Percentiles rank a stretch among this genome's conserved stretches.
These are phyloP conservation scores for Ibycter americanus DNA, from an alignment of 2,797 vertebrate species.

Conservation along the genomic window DNA sequence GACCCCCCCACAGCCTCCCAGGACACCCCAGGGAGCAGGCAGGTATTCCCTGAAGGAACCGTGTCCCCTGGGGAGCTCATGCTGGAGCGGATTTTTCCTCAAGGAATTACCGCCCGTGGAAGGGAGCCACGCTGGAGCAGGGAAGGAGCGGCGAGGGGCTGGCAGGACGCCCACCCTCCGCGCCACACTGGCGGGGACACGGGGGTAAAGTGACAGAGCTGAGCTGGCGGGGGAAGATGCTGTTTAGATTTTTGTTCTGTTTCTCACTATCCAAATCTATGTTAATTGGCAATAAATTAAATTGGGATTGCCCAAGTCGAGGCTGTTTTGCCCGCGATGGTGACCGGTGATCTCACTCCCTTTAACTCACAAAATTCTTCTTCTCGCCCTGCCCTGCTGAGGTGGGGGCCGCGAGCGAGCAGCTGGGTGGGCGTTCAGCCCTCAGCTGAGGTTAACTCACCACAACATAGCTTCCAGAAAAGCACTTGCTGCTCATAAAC, in stretches of 20 bases:
- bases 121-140: not conserved
- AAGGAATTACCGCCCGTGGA: not conserved
- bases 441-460: not conserved
- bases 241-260: not conserved
- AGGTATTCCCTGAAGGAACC: not conserved
- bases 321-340: too few species aligned
- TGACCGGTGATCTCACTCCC: not conserved
- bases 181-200: not conserved
- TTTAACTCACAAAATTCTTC: not conserved
- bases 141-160: not conserved
- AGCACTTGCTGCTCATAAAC: slow-evolving; percentile 23
- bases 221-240: fast-evolving
- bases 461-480: slow-evolving; percentile 8
- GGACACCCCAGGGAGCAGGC: fast-evolving
- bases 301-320: too few species aligned
- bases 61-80: not conserved
- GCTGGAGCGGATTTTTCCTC: not conserved
- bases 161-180: too few species aligned
- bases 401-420: not conserved
- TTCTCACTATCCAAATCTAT: not conserved
- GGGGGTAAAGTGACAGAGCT: not conserved
- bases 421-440: not conserved
- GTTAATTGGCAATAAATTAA: too few species aligned
- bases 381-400: not conserved
- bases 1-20: fast-evolving